Evolutionary conservation across 2,888 invertebrate species (phyloP), one percentile per base, ranked within the genome.

Genomic region (Serrognathus titanus): DNA sequence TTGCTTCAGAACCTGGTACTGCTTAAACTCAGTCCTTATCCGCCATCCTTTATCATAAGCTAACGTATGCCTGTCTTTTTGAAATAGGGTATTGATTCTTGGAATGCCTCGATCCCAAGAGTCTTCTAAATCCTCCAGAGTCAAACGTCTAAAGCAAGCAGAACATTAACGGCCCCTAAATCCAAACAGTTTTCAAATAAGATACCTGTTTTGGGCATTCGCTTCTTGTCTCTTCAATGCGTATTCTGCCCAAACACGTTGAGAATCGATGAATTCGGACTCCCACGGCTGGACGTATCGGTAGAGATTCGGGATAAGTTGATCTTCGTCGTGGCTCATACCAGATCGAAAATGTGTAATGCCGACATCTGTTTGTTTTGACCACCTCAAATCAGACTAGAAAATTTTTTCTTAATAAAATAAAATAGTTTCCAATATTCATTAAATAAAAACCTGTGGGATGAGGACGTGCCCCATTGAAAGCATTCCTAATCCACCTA

Each of bases 1-100:
- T 79, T 99, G 99, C 77, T 99, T 99, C 61, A 99, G 79, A 1
- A 99, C 97, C 82, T 96, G 96, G 73, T 97, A 99, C 72, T 97
- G 97, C 75, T 99, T 99, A 80, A 99, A 99, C 78, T 99, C 98
- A 0, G 99, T 99, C 55, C 99, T 84, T 53, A 99, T 98, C 71
- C 99, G 88, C 99, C 99, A 99, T 8, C 99, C 99, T 75, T 99
- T 99, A 76, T 99, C 99, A 71, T 99, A 99, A 0, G 99, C 99
- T 46, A 99, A 82, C 0, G 99, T 99, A 76, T 99, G 98, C 49
- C 99, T 83, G 79, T 99, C 99, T 73, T 99, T 99, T 75, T 99
- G 99, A 87, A 99, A 99, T 12, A 99, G 83, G 0, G 99, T 99
- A 78, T 99, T 99, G 68, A 99, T 99, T 60, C 99, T 85, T 0